Evolutionary conservation across 2,888 invertebrate genomes (phyloP).

Genomic region (Agapetus fuscipes): DNA sequence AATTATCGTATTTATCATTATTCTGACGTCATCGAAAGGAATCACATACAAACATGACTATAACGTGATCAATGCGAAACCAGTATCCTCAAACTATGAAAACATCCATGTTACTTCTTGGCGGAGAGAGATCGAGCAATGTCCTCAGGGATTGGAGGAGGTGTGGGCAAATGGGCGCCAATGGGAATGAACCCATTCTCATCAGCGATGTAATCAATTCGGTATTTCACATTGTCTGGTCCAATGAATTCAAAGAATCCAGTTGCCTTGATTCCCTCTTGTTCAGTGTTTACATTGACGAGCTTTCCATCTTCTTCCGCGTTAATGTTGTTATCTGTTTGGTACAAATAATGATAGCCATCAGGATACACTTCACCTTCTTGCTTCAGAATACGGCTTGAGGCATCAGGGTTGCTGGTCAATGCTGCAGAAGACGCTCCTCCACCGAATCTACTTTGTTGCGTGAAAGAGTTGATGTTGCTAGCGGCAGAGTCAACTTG

Average conservation of each 20-base stretch:
- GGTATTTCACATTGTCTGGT: conserved; percentile 43
- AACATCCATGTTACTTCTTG: too few relatives aligned
- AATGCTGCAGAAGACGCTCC: not conserved
- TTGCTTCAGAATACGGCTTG: conserved; percentile 12
- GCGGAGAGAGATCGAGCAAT: not conserved
- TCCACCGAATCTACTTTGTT: not conserved
- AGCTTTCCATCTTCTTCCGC: conserved; percentile 42
- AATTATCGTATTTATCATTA: not conserved
- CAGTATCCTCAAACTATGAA: too few relatives aligned
- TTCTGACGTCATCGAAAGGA: not conserved
- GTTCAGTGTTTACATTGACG: conserved; percentile 38
- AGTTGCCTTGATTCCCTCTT: conserved; percentile 39
- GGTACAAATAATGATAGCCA: conserved; percentile 26
- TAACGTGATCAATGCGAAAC: not conserved
- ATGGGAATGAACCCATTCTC: conserved; percentile 41
- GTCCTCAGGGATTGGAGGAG: conserved; percentile 24
- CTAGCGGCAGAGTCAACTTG: conserved; percentile 9
- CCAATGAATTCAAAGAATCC: conserved; percentile 48
- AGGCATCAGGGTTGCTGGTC: conserved; percentile 8
- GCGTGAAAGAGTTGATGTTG: conserved; percentile 2
- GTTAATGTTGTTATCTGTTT: conserved; percentile 43
- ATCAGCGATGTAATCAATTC: conserved; percentile 45
- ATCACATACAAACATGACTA: not conserved
- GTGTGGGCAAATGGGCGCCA: conserved; percentile 26
- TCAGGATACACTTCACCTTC: conserved; percentile 13